Evolutionary conservation across 2,888 invertebrate genomes (phyloP).

Genomic region (Brachyptera putata): DNA sequence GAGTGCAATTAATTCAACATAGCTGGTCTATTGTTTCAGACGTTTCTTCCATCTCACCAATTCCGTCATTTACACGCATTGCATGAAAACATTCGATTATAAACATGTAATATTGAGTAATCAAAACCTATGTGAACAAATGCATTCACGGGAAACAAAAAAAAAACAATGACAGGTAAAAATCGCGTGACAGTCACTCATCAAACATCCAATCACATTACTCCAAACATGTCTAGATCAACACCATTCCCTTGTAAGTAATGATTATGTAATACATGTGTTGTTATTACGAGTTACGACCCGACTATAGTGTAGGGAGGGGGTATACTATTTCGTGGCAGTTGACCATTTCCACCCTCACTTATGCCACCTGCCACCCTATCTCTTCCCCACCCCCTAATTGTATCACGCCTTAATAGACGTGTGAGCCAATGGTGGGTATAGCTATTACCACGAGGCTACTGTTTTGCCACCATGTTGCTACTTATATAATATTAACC

Average conservation of each 20-base stretch:
- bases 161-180: background rate
- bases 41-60: too few species aligned
- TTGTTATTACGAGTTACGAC: too few species aligned
- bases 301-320: too few species aligned
- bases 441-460: conserved; percentile 7
- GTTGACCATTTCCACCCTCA: conserved; percentile 18
- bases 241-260: background rate
- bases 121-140: too few species aligned
- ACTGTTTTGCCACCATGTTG: conserved; percentile 27
- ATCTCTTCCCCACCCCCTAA: conserved; percentile 21
- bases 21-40: too few species aligned
- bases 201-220: background rate
- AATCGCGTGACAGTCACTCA: background rate
- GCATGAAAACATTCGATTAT: too few species aligned
- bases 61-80: too few species aligned
- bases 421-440: conserved; percentile 31
- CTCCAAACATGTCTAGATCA: background rate
- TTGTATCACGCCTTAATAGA: conserved; percentile 30
- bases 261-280: background rate
- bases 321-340: conserved; percentile 14
- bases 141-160: too few species aligned
- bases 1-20: too few species aligned
- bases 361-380: conserved; percentile 15
- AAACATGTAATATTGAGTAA: too few species aligned
- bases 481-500: conserved; percentile 25